Conservation (phyloP, 2,888 invertebrate species). For the Pollenia amentaria region DNA sequence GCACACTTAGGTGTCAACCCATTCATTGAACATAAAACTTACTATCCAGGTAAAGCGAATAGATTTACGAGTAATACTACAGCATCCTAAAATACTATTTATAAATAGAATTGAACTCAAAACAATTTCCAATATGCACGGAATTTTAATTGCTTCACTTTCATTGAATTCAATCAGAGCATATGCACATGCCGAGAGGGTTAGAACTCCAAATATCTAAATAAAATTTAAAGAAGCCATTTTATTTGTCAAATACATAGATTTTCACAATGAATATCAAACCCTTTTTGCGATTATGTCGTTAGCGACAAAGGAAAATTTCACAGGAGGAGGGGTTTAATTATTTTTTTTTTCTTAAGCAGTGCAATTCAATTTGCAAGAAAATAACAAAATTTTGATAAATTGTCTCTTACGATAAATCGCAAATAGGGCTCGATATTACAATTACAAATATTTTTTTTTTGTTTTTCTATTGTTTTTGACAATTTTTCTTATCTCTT, state of each 20-base stretch:
- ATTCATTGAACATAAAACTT: constrained; percentile 69
- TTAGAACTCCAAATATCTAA: constrained; percentile 78
- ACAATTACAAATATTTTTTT: no score
- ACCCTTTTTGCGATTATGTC: no score
- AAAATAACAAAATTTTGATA: no score
- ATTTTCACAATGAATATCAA: no score
- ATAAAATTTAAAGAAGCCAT: not conserved
- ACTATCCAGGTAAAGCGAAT: constrained; percentile 79
- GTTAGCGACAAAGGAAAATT: no score
- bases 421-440: no score
- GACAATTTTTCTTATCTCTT: no score
- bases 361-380: no score
- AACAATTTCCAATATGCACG: constrained; percentile 79
- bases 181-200: constrained; percentile 78
- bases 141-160: constrained; percentile 78
- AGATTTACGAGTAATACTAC: constrained; percentile 76
- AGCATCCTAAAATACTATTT: constrained; percentile 79
- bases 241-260: not conserved
- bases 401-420: no score
- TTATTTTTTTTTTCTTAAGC: no score
- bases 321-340: no score
- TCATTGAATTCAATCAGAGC: constrained; percentile 76
- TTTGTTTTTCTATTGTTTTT: no score
- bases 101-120: constrained; percentile 77
- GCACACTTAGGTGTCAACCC: not conserved